Evolutionary conservation across 1,140 invertebrate genomes (phyloP), one percentile per base, ranked within the genome.

Genomic region (Bombus soroeensis): DNA sequence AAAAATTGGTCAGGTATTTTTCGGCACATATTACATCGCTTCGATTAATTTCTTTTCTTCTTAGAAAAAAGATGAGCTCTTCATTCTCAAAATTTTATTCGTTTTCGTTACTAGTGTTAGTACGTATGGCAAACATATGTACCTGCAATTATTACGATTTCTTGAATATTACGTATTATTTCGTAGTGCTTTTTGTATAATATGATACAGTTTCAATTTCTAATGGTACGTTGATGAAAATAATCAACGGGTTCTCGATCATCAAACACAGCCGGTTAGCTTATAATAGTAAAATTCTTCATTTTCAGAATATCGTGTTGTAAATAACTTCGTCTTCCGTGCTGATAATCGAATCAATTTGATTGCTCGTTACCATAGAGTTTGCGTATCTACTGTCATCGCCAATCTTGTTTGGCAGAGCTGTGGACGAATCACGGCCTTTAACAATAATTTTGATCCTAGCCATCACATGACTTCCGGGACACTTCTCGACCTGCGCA

Each of bases 381-480:
- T 94, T 95, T 2, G 92, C 84, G 64, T 94, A 95, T 87, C 91
- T 93, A 39, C 89, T 93, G 32, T 90, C 87, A 74, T 89, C 92
- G 59, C 57, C 81, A 73, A 86, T 90, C 68, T 43, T 87, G 13
- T 72, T 47, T 5, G 89, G 79, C 13, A 82, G 57, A 2, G 88
- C 53, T 25, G 75, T 32, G 2, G 81, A 18, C 10, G 82, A 81
- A 13, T 94, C 91, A 4, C 72, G 81, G 34, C 89, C 91, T 72
- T 94, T 94, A 1, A 95, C 94, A 39, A 95, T 91, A 28, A 95
- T 95, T 75, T 94, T 94, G 6, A 95, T 94, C 75, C 93, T 92
- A n/a, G 94, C 93, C 90, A 95, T 94, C 6, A 95, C 93, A 81
- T 95, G 95, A 80, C 91, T 95, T 12, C 93, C 94, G 1, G 94